Base-by-base conservation (phyloP, 2,797 vertebrate species). In the Rhabdomys pumilio region DNA sequence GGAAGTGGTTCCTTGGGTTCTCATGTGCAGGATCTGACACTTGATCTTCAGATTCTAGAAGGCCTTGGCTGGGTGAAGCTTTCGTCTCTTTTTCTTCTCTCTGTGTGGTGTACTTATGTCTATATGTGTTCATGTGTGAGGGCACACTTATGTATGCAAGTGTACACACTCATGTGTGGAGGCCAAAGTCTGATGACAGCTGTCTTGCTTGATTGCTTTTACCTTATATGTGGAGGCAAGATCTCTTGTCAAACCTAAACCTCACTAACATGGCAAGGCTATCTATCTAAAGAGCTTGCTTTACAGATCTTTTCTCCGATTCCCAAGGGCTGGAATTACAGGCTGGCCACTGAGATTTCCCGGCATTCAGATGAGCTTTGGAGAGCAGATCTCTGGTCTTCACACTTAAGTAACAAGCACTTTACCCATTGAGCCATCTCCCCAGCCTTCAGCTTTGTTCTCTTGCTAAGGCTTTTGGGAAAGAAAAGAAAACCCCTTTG, bases 401-500 rank as follows among this genome's bases (percentile, higher is more conserved):
- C n/a, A 57, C 24, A 72, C 8, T 11, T 7, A n/a, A 55, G 14
- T 86, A 50, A 26, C 20, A 86, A 20, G n/a, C 67, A 29, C n/a
- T 57, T 87, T 19, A 41, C n/a, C 31, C 50, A 38, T 4, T 55
- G 19, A 72, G 13, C 85, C 8, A 1, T 87, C 67, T 72, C 67
- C 34, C 8, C 4, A 29, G 50, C 17, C n/a, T 4, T 55, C 22
- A 73, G 67, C 53, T 55, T 41, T 88, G 17, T 5, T 88, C 85
- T 88, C 29, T 34, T 76, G 53, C 38, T 76, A 55, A 91, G 26
- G 26, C 22, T 93, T 90, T 93, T 61, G 77, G 77, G 83, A 89
- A 95, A 81, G 29, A 38, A 47, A 89, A 89, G 17, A 57, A 65
- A 26, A 26, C 17, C 34, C 55, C 29, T 44, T 61, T 38, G 34